These are phyloP conservation scores for Scalopus aquaticus DNA, from an alignment of 2,113 vertebrate genomes.

Conservation along the genomic window DNA sequence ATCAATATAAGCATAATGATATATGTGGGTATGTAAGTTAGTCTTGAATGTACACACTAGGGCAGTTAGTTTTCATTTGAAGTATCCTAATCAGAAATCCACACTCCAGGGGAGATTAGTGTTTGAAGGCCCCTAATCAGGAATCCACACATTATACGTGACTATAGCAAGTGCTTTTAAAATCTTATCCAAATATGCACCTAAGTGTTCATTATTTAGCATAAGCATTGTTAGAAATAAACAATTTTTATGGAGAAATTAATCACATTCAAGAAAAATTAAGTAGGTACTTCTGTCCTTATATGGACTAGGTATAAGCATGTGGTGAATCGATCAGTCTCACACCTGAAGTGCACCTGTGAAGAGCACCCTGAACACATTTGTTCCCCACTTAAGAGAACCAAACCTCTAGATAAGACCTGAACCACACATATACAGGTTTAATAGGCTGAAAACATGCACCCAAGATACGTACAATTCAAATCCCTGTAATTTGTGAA, in stretches of 20 bases:
- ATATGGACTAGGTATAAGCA: background rate
- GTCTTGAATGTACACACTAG: slow-evolving; percentile 47
- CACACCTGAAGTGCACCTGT: background rate
- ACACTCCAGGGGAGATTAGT: slow-evolving; percentile 46
- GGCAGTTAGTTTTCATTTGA: slow-evolving; percentile 47
- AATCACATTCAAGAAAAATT: background rate
- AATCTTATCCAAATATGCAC: slow-evolving; percentile 55
- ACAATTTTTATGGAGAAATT: slow-evolving; percentile 50
- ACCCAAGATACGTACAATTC: background rate
- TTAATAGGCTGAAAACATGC: background rate
- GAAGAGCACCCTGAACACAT: background rate
- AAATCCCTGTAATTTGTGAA: background rate
- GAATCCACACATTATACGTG: slow-evolving; percentile 38
- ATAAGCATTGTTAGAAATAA: slow-evolving; percentile 56
- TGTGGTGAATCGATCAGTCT: background rate
- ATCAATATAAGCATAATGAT: background rate
- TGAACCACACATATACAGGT: background rate
- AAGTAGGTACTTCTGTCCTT: background rate
- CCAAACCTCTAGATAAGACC: background rate
- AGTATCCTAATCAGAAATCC: slow-evolving; percentile 59
- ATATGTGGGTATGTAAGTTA: background rate
- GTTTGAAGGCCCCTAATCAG: slow-evolving; percentile 55
- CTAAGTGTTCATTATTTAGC: slow-evolving; percentile 54
- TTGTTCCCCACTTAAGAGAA: background rate
- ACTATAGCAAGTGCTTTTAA: slow-evolving; percentile 59